Evolutionary conservation across 2,797 vertebrate genomes (phyloP).

Genomic region (Harpagifer antarcticus): DNA sequence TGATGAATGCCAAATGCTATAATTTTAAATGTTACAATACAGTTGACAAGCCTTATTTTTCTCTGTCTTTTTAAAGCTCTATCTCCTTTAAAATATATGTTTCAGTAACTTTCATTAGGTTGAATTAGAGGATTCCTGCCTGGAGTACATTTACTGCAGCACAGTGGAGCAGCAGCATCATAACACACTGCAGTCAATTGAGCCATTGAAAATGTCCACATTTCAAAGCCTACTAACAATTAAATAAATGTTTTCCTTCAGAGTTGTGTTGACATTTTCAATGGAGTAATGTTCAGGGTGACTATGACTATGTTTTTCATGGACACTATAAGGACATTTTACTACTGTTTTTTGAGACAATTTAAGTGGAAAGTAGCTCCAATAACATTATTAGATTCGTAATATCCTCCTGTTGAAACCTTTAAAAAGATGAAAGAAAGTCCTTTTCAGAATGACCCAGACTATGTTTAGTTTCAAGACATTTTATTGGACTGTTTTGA

Average conservation of each 20-base stretch:
- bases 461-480: not conserved
- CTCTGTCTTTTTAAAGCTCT: not conserved
- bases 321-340: not conserved
- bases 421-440: no score
- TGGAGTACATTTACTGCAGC: not conserved
- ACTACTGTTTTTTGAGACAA: not conserved
- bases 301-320: not conserved
- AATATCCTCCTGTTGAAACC: not conserved
- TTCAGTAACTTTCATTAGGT: not conserved
- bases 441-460: not conserved
- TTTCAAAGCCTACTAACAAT: not conserved
- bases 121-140: not conserved
- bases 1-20: constrained; percentile 3
- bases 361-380: not conserved
- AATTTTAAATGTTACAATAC: not conserved
- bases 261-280: not conserved
- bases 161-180: not conserved
- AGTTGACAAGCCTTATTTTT: constrained; percentile 2
- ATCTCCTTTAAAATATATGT: not conserved
- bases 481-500: no score
- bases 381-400: not conserved
- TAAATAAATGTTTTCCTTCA: not conserved
- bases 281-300: not conserved
- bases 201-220: not conserved
- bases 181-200: not conserved